These are phyloP conservation scores for Mystacornis crossleyi DNA, from an alignment of 2,113 vertebrate genomes.

Conservation along the genomic window DNA sequence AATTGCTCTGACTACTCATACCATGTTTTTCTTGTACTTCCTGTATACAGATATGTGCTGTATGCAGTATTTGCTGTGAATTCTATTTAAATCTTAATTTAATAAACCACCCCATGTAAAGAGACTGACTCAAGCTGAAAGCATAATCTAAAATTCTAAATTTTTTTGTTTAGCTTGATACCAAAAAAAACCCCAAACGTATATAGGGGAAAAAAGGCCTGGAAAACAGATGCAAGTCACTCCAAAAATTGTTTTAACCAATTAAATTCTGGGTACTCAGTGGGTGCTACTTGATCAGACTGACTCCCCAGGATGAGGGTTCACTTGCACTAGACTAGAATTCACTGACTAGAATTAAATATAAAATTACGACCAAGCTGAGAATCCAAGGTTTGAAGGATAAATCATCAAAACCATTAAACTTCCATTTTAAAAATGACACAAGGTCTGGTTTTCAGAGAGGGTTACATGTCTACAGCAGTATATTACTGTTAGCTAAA, in stretches of 20 bases:
- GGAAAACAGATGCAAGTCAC: neutral
- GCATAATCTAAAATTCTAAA: neutral
- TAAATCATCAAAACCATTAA: neutral
- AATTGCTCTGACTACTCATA: neutral
- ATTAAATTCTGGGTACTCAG: neutral
- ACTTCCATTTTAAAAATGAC: neutral
- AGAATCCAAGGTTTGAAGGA: neutral
- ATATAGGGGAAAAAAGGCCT: neutral
- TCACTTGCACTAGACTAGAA: neutral
- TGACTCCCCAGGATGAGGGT: neutral
- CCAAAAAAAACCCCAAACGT: accelerated
- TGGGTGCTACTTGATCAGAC: neutral
- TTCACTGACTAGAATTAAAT: neutral
- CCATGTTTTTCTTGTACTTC: neutral
- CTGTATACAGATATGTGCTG: neutral
- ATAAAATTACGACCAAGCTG: neutral
- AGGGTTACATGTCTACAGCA: neutral
- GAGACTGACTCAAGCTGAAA: neutral
- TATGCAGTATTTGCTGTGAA: neutral
- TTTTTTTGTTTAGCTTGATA: neutral
- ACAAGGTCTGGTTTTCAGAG: neutral
- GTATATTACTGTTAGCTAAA: neutral
- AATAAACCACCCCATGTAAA: neutral
- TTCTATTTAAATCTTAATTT: neutral
- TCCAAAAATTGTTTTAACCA: neutral